These are phyloP conservation scores for Mesaphorura yosii DNA, from an alignment of 1,140 invertebrate genomes.

Conservation along the genomic window DNA sequence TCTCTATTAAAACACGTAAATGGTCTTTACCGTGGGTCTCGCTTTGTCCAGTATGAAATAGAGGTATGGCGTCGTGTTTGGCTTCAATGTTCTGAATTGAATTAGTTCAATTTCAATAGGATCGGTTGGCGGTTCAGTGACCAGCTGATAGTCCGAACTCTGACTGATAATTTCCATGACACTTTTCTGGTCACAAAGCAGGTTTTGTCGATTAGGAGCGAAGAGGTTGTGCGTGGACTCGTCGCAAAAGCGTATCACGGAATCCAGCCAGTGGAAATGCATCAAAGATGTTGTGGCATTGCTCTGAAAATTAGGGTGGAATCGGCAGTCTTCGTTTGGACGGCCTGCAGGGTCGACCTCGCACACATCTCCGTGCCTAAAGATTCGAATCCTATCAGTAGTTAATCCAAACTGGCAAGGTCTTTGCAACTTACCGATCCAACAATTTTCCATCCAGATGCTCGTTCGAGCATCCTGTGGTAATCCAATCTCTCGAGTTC, in stretches of 20 bases:
- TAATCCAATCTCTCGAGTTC: conserved; percentile 36
- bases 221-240: conserved; percentile 34
- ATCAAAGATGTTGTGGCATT: conserved; percentile 12
- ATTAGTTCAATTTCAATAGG: conserved; percentile 18
- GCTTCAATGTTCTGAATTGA: not conserved
- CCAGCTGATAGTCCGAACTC: conserved; percentile 34
- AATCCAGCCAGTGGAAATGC: conserved; percentile 17
- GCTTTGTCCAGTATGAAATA: not conserved
- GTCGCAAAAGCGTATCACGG: conserved; percentile 36
- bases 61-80: not conserved
- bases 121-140: conserved; percentile 7
- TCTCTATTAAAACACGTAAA: no score
- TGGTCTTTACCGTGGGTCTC: no score
- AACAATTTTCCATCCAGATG: conserved; percentile 7
- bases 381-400: not conserved
- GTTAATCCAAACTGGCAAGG: not conserved
- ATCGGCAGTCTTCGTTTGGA: not conserved
- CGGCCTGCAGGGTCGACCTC: not conserved
- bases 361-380: not conserved
- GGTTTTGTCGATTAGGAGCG: conserved; percentile 39
- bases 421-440: conserved; percentile 7
- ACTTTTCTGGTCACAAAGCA: conserved; percentile 35
- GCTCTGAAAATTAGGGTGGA: conserved; percentile 24
- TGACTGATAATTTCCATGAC: conserved; percentile 37
- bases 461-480: conserved; percentile 31